These are phyloP conservation scores for Pemphigus obesinymphae DNA, from an alignment of 1,140 invertebrate genomes.

Conservation along the genomic window DNA sequence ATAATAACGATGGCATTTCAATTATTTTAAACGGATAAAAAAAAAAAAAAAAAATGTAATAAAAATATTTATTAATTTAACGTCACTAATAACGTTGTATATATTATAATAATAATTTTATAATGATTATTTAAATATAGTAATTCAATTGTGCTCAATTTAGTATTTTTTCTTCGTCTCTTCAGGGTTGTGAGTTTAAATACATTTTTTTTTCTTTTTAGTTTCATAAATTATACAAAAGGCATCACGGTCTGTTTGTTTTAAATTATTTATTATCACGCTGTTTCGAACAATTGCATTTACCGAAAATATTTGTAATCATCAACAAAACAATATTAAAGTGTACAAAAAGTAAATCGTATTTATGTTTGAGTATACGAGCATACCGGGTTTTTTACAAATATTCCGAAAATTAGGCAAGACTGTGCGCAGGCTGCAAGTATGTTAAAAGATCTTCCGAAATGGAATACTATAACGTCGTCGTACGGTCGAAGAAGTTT, in stretches of 20 bases:
- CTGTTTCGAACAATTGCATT: not conserved
- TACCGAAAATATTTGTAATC: not conserved
- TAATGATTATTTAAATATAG: not conserved
- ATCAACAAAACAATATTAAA: not conserved
- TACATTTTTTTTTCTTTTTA: not conserved
- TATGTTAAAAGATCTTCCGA: conserved; percentile 20
- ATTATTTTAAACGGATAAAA: not conserved
- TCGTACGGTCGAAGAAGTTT: not conserved
- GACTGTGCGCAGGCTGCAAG: not conserved
- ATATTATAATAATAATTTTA: not conserved
- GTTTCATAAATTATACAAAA: not conserved
- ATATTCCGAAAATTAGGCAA: conserved; percentile 3
- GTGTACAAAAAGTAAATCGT: no score
- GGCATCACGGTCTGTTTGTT: not conserved
- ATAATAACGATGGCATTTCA: not conserved
- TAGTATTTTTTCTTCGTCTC: not conserved
- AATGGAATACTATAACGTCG: not conserved
- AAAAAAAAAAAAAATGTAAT: not conserved
- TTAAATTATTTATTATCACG: not conserved
- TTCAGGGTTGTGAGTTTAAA: not conserved
- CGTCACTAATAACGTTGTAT: no score
- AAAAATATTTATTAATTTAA: not conserved
- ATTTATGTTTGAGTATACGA: no score
- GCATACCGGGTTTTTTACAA: not conserved
- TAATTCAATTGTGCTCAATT: not conserved